These are phyloP conservation scores for Diadegma fenestrale DNA, from an alignment of 2,888 invertebrate species.

Conservation along the genomic window DNA sequence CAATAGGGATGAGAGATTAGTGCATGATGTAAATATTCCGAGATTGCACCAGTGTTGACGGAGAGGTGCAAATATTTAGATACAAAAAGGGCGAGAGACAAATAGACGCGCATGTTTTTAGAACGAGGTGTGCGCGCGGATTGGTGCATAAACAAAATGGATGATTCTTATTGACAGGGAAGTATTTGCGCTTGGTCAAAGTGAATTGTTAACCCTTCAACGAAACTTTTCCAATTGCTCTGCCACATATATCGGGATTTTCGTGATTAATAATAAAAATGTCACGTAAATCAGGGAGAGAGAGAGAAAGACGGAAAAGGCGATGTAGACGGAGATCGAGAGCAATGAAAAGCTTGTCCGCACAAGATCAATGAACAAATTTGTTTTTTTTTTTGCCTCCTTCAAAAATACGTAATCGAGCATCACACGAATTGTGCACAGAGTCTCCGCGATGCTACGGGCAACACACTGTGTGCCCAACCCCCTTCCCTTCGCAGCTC, in stretches of 20 bases:
- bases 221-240: conserved; percentile 20
- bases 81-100: conserved; percentile 21
- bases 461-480: conserved; percentile 32
- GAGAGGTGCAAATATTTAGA: neutral
- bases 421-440: conserved; percentile 32
- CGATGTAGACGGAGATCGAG: neutral
- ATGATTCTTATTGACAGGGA: conserved; percentile 74
- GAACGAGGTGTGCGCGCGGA: conserved; percentile 70
- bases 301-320: neutral
- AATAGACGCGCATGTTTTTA: conserved; percentile 73
- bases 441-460: conserved; percentile 41
- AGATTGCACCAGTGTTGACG: conserved; percentile 12
- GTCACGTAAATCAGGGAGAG: neutral
- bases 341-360: neutral
- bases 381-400: conserved; percentile 25
- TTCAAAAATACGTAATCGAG: conserved; percentile 33
- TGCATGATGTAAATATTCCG: neutral
- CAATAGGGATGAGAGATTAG: neutral
- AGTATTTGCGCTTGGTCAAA: conserved; percentile 41
- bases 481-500: neutral
- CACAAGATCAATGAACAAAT: conserved; percentile 19
- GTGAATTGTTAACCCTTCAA: neutral
- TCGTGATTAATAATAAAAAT: neutral
- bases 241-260: neutral
- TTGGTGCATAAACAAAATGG: conserved; percentile 80